Evolutionary conservation across 2,113 vertebrate genomes (phyloP).

Genomic region (Boleophthalmus pectinirostris): DNA sequence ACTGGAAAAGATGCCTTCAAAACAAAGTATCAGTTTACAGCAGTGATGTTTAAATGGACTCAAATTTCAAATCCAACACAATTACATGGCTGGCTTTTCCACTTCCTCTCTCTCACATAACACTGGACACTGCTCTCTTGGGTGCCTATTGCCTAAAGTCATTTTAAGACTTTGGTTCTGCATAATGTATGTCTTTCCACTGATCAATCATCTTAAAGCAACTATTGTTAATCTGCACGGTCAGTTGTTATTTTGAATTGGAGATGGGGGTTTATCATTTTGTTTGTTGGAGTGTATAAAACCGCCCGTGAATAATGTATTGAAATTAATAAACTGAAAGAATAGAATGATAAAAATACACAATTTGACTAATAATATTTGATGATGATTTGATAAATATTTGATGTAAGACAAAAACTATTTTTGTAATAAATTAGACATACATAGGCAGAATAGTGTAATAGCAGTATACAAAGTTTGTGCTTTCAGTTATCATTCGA

Average conservation of each 20-base stretch:
- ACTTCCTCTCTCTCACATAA: background rate
- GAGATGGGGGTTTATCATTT: background rate
- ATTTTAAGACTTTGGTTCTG: background rate
- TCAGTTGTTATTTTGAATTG: background rate
- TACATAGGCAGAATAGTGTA: no score
- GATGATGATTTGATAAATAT: background rate
- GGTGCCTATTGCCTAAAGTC: background rate
- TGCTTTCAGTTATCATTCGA: no score
- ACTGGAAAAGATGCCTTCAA: background rate
- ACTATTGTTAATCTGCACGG: background rate
- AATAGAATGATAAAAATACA: background rate
- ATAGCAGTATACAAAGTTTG: no score
- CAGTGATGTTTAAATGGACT: slow-evolving; percentile 19
- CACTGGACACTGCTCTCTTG: slow-evolving; percentile 2
- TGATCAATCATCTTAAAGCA: background rate
- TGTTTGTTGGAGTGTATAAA: background rate
- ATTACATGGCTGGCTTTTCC: background rate
- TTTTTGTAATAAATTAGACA: no score
- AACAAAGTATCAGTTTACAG: slow-evolving; percentile 16
- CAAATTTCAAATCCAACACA: background rate
- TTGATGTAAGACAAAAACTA: background rate
- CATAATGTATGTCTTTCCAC: slow-evolving; percentile 1
- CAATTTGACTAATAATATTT: background rate
- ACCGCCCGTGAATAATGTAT: background rate
- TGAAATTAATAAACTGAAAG: background rate